Conservation (phyloP, 2,888 invertebrate genomes). For the Scaeva pyrastri region DNA sequence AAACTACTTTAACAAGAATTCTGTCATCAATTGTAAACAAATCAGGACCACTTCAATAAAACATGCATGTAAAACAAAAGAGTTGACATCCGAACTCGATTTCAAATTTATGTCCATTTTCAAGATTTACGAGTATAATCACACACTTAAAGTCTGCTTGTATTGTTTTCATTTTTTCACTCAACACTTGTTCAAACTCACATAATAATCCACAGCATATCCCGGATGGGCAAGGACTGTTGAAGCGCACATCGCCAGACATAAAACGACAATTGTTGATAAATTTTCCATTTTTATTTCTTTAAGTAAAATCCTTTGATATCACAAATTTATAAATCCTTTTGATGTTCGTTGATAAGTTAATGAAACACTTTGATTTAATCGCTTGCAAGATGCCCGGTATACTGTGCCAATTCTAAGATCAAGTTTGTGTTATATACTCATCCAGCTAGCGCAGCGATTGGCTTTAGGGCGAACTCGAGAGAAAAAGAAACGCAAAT, state of each 20-base stretch:
- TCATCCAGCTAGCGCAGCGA: constrained; percentile 46
- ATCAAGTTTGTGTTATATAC: constrained; percentile 83
- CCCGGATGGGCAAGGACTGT: constrained; percentile 82
- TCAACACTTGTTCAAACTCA: constrained; percentile 83
- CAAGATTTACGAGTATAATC: not conserved
- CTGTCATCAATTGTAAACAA: not conserved
- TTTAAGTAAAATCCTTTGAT: constrained; percentile 42
- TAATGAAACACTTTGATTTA: constrained; percentile 80
- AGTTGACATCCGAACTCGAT: constrained; percentile 39
- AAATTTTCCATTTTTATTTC: constrained; percentile 80
- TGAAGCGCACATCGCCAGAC: constrained; percentile 80
- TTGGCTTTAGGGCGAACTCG: constrained; percentile 61
- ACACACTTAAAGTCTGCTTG: not conserved
- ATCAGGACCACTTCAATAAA: not conserved
- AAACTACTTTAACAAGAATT: not conserved
- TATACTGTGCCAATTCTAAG: constrained; percentile 84
- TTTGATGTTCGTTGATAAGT: constrained; percentile 73
- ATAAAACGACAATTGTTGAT: constrained; percentile 79
- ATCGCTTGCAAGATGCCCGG: constrained; percentile 82
- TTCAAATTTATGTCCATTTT: not conserved
- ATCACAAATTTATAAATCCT: constrained; percentile 47
- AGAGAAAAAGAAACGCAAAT: constrained; percentile 70
- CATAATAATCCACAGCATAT: constrained; percentile 87
- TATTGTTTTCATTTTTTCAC: not conserved
- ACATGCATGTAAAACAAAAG: constrained; percentile 36